Conservation (phyloP, 2,888 invertebrate genomes). For the Smittia sp. region DNA sequence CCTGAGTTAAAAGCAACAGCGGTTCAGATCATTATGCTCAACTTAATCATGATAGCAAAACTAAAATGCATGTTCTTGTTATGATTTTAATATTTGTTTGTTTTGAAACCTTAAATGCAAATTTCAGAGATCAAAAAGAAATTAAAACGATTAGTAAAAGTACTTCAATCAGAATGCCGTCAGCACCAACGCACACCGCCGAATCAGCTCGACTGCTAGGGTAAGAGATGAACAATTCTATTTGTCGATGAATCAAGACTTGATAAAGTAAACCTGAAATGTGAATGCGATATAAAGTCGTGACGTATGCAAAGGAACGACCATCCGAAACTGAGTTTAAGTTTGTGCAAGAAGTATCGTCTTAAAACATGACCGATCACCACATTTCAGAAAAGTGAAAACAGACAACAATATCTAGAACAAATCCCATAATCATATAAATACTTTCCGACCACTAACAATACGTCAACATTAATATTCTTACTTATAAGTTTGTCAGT, state of each 20-base stretch:
- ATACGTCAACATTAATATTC: too few species aligned
- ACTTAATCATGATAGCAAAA: background rate
- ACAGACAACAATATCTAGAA: too few species aligned
- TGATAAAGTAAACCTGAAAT: too few species aligned
- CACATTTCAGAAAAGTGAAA: background rate
- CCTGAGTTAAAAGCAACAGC: background rate
- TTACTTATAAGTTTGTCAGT: too few species aligned
- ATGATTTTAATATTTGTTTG: conserved; percentile 45
- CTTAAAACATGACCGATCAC: background rate
- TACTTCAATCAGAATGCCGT: conserved; percentile 50
- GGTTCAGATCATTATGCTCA: too few species aligned
- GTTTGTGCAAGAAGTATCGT: background rate
- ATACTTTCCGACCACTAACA: too few species aligned
- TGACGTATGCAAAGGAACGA: too few species aligned
- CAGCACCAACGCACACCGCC: conserved; percentile 58
- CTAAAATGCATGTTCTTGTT: background rate
- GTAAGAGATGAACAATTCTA: conserved; percentile 59
- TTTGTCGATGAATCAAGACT: background rate
- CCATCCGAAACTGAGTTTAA: background rate
- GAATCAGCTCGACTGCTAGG: conserved; percentile 86
- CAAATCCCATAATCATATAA: too few species aligned
- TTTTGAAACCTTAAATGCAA: conserved; percentile 42
- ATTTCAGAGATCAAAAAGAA: conserved; percentile 52
- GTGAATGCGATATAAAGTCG: too few species aligned
- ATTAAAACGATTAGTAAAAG: conserved; percentile 39